Conservation (phyloP, 2,113 vertebrate genomes). For the Varanus komodoensis region DNA sequence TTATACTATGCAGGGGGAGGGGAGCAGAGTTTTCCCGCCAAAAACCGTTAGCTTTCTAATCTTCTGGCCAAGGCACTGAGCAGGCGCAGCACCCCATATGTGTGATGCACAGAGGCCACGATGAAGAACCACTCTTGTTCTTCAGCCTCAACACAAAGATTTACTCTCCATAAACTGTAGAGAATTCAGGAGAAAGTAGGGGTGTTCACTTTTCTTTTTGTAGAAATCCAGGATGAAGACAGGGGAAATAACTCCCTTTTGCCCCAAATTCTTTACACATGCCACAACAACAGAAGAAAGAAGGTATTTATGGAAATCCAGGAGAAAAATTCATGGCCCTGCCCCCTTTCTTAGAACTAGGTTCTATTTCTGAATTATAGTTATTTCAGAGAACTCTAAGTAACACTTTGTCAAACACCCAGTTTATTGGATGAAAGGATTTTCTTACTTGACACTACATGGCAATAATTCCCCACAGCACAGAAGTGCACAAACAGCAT, state of each 20-base stretch:
- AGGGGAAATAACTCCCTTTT: background rate
- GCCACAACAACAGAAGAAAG: background rate
- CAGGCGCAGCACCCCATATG: no score
- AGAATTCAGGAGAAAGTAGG: background rate
- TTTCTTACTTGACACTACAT: background rate
- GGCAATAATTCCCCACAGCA: background rate
- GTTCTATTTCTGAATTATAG: background rate
- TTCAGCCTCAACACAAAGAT: background rate
- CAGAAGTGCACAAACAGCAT: background rate
- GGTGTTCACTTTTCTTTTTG: background rate
- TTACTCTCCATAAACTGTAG: background rate
- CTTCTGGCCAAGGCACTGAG: no score
- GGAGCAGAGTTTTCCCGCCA: no score
- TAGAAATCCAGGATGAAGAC: background rate
- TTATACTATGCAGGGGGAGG: no score
- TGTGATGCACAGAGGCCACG: no score
- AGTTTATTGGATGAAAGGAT: background rate
- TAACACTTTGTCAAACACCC: background rate
- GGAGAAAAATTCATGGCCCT: background rate
- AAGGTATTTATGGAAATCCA: background rate
- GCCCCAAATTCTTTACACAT: background rate
- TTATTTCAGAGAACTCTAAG: background rate
- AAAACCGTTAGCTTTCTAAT: no score
- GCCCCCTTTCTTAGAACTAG: background rate
- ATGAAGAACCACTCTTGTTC: background rate